These are phyloP conservation scores for Drosophila varians DNA, from an alignment of 1,140 invertebrate species.

Conservation along the genomic window DNA sequence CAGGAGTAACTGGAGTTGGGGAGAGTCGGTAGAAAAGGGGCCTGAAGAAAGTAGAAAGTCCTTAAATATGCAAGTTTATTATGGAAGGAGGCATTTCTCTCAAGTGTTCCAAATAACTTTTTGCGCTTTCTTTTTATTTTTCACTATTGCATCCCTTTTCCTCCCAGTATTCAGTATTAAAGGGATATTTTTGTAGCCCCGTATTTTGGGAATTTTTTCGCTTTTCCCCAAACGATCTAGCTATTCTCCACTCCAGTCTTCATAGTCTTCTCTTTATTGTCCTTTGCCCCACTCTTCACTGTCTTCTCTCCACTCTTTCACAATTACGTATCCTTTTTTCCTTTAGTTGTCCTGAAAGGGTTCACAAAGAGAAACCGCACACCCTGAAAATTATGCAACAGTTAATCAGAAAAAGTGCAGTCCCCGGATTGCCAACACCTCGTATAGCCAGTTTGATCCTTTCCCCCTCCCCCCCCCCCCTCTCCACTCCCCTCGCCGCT, in stretches of 20 bases:
- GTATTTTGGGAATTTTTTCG: not conserved
- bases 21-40: not conserved
- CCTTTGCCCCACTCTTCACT: not conserved
- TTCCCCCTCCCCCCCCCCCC: not conserved
- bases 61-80: conserved; percentile 53
- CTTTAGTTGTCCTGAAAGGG: conserved; percentile 45
- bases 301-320: not conserved
- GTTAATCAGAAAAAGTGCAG: conserved; percentile 61
- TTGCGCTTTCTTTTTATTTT: not conserved
- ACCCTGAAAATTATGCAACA: conserved; percentile 59
- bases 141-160: no score
- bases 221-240: no score
- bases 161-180: no score
- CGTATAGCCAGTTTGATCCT: not conserved
- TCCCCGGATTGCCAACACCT: not conserved
- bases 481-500: no score
- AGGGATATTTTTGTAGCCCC: no score
- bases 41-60: not conserved
- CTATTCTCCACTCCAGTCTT: no score
- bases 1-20: not conserved
- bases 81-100: conserved; percentile 6
- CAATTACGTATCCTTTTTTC: not conserved
- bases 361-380: conserved; percentile 54
- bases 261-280: no score
- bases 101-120: conserved; percentile 60